A percentile compares a stretch with the other conserved stretches of the same genome.
Evolutionary conservation across 1,140 invertebrate genomes (phyloP).

Genomic region (Drosophila bifasciata): DNA sequence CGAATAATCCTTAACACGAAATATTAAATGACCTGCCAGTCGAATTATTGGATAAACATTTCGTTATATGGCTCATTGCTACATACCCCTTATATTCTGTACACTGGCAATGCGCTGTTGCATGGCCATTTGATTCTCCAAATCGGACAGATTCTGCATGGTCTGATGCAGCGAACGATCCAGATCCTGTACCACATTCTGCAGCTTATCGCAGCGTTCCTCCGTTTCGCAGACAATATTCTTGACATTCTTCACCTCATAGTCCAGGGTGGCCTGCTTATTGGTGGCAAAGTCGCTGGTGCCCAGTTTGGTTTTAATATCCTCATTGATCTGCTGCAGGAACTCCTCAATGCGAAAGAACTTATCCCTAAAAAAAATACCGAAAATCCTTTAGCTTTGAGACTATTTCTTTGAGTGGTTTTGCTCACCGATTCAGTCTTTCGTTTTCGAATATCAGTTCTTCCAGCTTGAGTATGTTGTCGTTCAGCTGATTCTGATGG

Average conservation of each 20-base stretch:
- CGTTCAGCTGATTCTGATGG: slow-evolving; percentile 77
- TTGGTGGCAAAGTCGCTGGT: slow-evolving; percentile 53
- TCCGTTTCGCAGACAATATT: slow-evolving; percentile 82
- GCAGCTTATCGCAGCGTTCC: slow-evolving; percentile 79
- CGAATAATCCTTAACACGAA: slow-evolving; percentile 88
- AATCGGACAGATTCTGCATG: slow-evolving; percentile 69
- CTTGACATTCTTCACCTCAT: slow-evolving; percentile 80
- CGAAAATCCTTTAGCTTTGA: too few species aligned
- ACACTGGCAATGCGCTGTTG: slow-evolving; percentile 73
- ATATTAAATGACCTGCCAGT: slow-evolving; percentile 88
- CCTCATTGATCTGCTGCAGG: slow-evolving; percentile 67
- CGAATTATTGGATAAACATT: too few species aligned
- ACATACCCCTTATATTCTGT: slow-evolving; percentile 70
- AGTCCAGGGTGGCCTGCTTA: slow-evolving; percentile 76
- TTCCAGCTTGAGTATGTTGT: slow-evolving; percentile 77
- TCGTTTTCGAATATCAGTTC: slow-evolving; percentile 75
- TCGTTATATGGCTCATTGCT: too few species aligned
- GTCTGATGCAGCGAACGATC: slow-evolving; percentile 68
- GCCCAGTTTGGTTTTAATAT: slow-evolving; percentile 69
- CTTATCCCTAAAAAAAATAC: slow-evolving; percentile 54
- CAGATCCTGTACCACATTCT: slow-evolving; percentile 43
- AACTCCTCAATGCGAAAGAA: slow-evolving; percentile 77
- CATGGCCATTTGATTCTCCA: slow-evolving; percentile 77
- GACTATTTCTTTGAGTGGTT: too few species aligned
- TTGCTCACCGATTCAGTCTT: slow-evolving; percentile 60